Evolutionary conservation across 1,140 invertebrate species (phyloP).

Genomic region (Vanessa tameamea): DNA sequence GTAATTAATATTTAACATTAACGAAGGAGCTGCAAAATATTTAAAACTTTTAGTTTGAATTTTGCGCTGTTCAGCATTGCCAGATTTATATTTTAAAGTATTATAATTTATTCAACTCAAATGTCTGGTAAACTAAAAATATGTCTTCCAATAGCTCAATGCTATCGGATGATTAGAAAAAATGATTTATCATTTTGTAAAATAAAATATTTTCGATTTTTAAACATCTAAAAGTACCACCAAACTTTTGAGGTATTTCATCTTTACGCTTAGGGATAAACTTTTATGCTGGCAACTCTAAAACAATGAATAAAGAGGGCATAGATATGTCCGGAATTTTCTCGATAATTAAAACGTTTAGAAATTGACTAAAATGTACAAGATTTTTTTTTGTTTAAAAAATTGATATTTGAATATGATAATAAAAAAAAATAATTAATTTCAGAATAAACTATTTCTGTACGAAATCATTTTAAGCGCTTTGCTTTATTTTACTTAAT

Average conservation of each 20-base stretch:
- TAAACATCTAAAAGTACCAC: too few relatives aligned
- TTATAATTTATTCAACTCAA: too few relatives aligned
- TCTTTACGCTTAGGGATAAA: background rate
- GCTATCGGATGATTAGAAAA: too few relatives aligned
- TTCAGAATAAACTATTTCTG: background rate
- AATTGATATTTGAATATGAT: background rate
- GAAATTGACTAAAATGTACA: background rate
- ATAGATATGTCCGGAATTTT: conserved; percentile 47
- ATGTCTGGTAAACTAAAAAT: too few relatives aligned
- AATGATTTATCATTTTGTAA: too few relatives aligned
- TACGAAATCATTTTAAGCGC: background rate
- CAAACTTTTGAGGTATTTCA: too few relatives aligned
- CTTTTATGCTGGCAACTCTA: background rate
- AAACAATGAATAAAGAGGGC: conserved; percentile 14
- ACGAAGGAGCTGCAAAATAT: too few relatives aligned
- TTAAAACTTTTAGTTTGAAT: background rate
- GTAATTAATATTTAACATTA: too few relatives aligned
- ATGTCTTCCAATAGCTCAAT: too few relatives aligned
- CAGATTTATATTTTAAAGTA: background rate
- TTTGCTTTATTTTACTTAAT: too few relatives aligned
- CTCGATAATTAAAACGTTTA: conserved; percentile 16
- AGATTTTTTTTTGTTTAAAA: background rate
- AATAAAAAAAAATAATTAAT: background rate
- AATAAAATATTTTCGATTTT: too few relatives aligned
- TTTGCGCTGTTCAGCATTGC: background rate